Conservation (phyloP, 2,888 invertebrate genomes). For the Dione vanillae region DNA sequence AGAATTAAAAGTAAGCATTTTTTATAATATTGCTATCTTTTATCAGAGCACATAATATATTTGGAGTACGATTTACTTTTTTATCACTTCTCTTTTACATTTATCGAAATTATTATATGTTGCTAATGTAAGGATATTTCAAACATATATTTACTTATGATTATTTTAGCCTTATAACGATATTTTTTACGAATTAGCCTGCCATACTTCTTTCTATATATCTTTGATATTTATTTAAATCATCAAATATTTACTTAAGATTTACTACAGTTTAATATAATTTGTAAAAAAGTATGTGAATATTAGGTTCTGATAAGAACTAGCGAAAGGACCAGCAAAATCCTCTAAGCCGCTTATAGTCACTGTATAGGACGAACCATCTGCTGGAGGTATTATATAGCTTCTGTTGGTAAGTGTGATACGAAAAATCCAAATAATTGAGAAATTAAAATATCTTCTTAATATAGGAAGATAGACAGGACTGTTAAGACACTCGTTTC, state of each 20-base stretch:
- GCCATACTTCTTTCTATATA: too few relatives aligned
- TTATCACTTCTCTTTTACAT: neutral
- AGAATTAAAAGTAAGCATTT: slow-evolving; percentile 37
- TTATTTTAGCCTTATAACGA: too few relatives aligned
- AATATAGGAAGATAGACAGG: too few relatives aligned
- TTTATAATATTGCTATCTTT: slow-evolving; percentile 9
- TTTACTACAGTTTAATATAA: too few relatives aligned
- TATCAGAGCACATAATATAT: neutral
- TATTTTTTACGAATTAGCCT: too few relatives aligned
- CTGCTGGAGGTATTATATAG: neutral
- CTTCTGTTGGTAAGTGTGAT: neutral
- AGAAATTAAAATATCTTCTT: neutral
- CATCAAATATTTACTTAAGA: too few relatives aligned
- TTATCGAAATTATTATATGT: neutral
- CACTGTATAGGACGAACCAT: neutral
- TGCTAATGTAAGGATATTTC: too few relatives aligned
- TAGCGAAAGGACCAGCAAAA: neutral
- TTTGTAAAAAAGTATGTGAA: too few relatives aligned
- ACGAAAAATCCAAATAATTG: neutral
- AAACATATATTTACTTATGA: too few relatives aligned
- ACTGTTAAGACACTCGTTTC: too few relatives aligned
- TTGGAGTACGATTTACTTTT: neutral
- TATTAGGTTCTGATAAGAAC: neutral
- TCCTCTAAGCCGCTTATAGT: neutral
- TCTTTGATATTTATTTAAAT: too few relatives aligned